Base-by-base conservation (phyloP, 2,888 invertebrate genomes). In the Matsumyia berberina region DNA sequence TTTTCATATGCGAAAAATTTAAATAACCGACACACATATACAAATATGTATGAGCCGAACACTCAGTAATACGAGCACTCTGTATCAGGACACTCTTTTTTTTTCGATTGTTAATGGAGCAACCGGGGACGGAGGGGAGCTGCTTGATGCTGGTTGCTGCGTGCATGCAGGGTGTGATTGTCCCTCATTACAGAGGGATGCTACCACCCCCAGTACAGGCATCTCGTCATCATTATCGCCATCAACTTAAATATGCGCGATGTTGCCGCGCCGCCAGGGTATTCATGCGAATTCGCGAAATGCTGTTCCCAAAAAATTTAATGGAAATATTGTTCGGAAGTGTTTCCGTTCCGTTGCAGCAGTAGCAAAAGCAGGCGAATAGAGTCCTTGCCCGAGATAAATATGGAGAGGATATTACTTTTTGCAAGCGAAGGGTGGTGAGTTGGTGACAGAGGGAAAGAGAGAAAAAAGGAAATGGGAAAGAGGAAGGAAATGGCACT, bases 271-370 rank as follows among this genome's bases (percentile, higher is more conserved):
- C 60, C 46, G 24, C 15, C 35, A 12, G 67, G 53, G 60, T 67
- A 74, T 67, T 79, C 83, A 83, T 64, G 69, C 69, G 69, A 83
- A 69, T 79, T 69, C 79, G 46, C 67, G 62, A 73, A 83, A 83
- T 69, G 39, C 51, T 73, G 73, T 69, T 55, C 49, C 55, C 79
- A 49, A 78, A 78, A 79, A 70, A 77, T 72, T 82, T 70, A 79
- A 83, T 83, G 77, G 53, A 55, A 83, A 79, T 79, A 69, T 67
- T 83, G 67, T 74, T 83, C 64, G 73, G 37, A 74, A 83, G 79
- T 69, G 79, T 57, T 83, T 83, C 83, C 72, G 83, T 73, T 67
- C 49, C 51, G 42, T 49, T 67, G 46, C 64, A 69, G 64, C 51
- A 33, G 33, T 19, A 12, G 8, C 67, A 39, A n/a, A n/a, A 24